phyloP scores from a whole-genome alignment of 2,888 invertebrate genomes.

The Ashinkailepas kermadecensis region DNA sequence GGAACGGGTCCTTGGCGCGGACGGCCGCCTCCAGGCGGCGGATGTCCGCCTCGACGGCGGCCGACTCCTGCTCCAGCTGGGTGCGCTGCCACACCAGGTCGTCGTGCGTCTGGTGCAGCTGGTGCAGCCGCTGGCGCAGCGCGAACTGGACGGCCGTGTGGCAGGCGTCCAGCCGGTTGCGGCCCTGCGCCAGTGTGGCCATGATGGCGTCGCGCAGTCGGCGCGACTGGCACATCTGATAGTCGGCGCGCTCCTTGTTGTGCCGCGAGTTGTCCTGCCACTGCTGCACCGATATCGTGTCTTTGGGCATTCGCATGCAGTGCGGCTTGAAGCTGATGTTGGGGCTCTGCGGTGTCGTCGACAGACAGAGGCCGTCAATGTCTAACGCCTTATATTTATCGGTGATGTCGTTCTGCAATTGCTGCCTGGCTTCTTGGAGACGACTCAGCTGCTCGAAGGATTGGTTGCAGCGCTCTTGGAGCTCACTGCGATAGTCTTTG shows the following conservation, averaged over 20 bases:
- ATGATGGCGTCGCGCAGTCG: slow-evolving; percentile 5
- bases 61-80: slow-evolving; percentile 8
- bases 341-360: slow-evolving; percentile 1
- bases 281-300: slow-evolving; percentile 7
- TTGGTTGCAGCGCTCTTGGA: background rate
- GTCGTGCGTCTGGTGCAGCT: slow-evolving; percentile 15
- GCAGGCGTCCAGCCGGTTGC: slow-evolving; percentile 6
- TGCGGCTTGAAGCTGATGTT: slow-evolving; percentile 20
- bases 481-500: slow-evolving; percentile 12
- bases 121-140: background rate
- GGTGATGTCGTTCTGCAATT: background rate
- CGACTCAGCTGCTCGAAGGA: slow-evolving; percentile 14
- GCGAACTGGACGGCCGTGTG: slow-evolving; percentile 16
- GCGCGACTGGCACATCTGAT: slow-evolving; percentile 19
- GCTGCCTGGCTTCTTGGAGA: background rate
- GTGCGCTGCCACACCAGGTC: slow-evolving; percentile 19
- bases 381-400: slow-evolving; percentile 8
- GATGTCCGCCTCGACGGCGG: slow-evolving; percentile 15
- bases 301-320: slow-evolving; percentile 19
- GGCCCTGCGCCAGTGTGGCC: background rate
- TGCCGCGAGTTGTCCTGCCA: slow-evolving; percentile 18
- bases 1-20: slow-evolving; percentile 12
- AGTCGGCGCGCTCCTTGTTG: slow-evolving; percentile 19
- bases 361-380: background rate
- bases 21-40: slow-evolving; percentile 9